These are phyloP conservation scores for Lasiurus borealis DNA, from an alignment of 2,113 vertebrate species.

Conservation along the genomic window DNA sequence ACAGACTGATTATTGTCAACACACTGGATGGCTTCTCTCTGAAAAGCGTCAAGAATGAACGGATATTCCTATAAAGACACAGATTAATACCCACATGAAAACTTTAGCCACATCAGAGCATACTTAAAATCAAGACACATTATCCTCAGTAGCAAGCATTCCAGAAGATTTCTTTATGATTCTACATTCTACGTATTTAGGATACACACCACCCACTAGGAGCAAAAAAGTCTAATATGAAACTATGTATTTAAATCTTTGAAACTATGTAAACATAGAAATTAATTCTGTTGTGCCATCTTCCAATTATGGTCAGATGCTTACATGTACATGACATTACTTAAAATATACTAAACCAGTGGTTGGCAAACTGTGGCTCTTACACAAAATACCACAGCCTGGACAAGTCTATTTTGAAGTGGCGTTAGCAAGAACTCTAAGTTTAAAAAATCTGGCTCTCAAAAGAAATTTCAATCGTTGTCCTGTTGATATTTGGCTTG, in stretches of 20 bases:
- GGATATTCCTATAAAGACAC: conserved; percentile 93
- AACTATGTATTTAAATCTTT: too few relatives aligned
- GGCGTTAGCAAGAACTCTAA: too few relatives aligned
- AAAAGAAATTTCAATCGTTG: too few relatives aligned
- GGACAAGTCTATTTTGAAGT: too few relatives aligned
- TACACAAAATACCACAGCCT: too few relatives aligned
- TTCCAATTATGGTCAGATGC: neutral
- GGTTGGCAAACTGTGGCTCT: too few relatives aligned
- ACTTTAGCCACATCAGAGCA: neutral
- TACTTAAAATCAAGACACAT: neutral
- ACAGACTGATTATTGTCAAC: conserved; percentile 99
- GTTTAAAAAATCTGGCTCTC: too few relatives aligned
- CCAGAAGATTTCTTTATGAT: neutral
- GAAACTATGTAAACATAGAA: neutral
- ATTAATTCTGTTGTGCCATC: neutral
- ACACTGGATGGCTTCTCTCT: conserved; percentile 97
- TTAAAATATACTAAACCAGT: neutral
- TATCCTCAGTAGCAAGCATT: neutral
- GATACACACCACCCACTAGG: neutral
- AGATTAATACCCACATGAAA: conserved; percentile 11
- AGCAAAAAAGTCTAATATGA: too few relatives aligned
- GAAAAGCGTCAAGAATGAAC: conserved; percentile 97
- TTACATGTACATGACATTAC: neutral
- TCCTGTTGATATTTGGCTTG: too few relatives aligned
- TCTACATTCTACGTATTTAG: conserved; percentile 23